Conservation (phyloP, 2,888 invertebrate genomes). For the Caenorhabditis sp. region DNA sequence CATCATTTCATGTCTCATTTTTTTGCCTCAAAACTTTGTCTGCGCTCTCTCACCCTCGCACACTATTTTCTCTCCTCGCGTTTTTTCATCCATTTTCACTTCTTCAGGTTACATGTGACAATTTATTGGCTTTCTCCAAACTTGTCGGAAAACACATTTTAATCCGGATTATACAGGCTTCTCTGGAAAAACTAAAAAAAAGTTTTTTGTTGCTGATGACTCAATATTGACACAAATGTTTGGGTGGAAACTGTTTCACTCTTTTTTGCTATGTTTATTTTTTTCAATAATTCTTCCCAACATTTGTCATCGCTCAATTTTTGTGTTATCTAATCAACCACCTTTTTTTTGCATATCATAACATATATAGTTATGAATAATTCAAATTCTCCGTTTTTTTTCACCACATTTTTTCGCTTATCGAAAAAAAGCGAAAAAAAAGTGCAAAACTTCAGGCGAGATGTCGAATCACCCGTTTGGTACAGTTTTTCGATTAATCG, state of each 20-base stretch:
- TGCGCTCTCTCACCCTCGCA: neutral
- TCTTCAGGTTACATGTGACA: neutral
- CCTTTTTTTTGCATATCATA: neutral
- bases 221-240: neutral
- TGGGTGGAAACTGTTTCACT: slow-evolving; percentile 5
- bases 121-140: neutral
- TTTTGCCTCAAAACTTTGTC: neutral
- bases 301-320: neutral
- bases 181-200: no score
- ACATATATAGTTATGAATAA: neutral
- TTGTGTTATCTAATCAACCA: neutral
- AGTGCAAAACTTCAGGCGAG: neutral
- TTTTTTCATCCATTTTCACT: neutral
- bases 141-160: no score
- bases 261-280: slow-evolving; percentile 9
- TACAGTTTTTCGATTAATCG: slow-evolving; percentile 36
- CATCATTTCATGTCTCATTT: neutral
- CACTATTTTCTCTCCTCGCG: neutral
- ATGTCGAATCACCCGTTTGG: slow-evolving; percentile 11
- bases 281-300: slow-evolving; percentile 2
- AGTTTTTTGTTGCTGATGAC: no score
- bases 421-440: neutral
- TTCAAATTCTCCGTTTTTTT: neutral
- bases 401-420: neutral
- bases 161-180: no score